phyloP scores from a whole-genome alignment of 2,797 vertebrate genomes.

The Xyrichtys novacula region DNA sequence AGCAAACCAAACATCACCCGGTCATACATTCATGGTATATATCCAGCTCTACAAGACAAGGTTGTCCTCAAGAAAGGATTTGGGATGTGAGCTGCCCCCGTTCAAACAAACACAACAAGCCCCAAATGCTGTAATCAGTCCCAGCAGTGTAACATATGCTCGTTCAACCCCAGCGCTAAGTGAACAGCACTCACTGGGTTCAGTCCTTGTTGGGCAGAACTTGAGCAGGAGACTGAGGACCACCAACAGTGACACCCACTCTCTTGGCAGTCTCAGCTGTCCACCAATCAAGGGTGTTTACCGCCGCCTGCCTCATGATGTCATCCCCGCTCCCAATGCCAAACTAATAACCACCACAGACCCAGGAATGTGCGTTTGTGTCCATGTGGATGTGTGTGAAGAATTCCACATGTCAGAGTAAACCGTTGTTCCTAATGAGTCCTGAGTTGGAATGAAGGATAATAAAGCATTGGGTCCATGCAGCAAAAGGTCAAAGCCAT shows the following conservation, averaged over 20 bases:
- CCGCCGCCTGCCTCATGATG: conserved; percentile 78
- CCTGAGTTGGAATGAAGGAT: conserved; percentile 63
- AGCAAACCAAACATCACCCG: conserved; percentile 45
- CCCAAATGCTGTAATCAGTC: conserved; percentile 72
- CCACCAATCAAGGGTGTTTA: conserved; percentile 83
- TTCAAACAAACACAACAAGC: conserved; percentile 75
- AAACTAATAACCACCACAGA: conserved; percentile 75
- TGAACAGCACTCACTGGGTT: conserved; percentile 45
- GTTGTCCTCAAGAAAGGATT: conserved; percentile 62
- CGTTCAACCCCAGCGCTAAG: conserved; percentile 55
- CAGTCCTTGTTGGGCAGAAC: conserved; percentile 56
- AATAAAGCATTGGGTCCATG: conserved; percentile 59
- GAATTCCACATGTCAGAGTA: conserved; percentile 74
- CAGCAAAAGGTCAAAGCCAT: conserved; percentile 75
- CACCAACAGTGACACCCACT: conserved; percentile 80
- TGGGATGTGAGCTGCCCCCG: conserved; percentile 59
- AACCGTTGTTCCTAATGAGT: conserved; percentile 71
- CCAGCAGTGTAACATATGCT: conserved; percentile 62
- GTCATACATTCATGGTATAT: conserved; percentile 52
- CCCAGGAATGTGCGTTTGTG: conserved; percentile 66
- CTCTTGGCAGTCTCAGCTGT: conserved; percentile 78
- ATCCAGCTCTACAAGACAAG: conserved; percentile 45
- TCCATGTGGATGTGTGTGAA: conserved; percentile 64
- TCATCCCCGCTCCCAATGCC: conserved; percentile 75
- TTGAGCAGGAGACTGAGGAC: conserved; percentile 64